Evolutionary conservation across 2,888 invertebrate genomes (phyloP), one percentile per base, ranked within the genome.

Genomic region (Elysia crispata): DNA sequence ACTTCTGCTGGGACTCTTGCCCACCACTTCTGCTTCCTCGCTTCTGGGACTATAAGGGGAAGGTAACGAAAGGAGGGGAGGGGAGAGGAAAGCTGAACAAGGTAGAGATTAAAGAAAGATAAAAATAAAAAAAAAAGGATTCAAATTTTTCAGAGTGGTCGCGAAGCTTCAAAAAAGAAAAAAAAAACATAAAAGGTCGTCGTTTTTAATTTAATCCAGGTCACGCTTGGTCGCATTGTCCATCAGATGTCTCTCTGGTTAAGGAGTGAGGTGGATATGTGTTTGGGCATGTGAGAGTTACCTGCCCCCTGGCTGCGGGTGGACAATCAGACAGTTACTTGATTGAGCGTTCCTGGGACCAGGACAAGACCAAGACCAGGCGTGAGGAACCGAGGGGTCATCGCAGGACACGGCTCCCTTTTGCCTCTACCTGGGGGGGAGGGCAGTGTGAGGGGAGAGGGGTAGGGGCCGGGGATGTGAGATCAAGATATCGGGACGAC

Each of bases 311-410:
- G 57, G 54, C 70, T 69, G 66, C 33, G 54, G 25, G 13, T 28
- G 33, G 31, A 5, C 20, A 23, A 57, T 31, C 41, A 66, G 28
- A 11, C 77, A 25, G 23, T 23, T 66, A 11, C 28, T 54, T 31
- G 67, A 23, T 20, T 31, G 66, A 73, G 31, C 79, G 41, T 41
- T 41, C 41, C 5, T 11, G 11, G 41, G 66, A n/a, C 57, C 49
- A 62, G 49, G 41, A 67, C 76, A 60, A 66, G 76, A 66, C 67
- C 30, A 30, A 66, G 66, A n/a, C 57, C 49, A 62, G 49, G 41
- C 31, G 3, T 41, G 41, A 33, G 23, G 50, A n/a, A 73, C 20
- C 13, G n/a, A 15, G 20, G 31, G 67, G 67, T 28, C 28, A 30
- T 15, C 28, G 31, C 33, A 11, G 31, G 70, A 70, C 31, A 30